Percentiles rank a stretch among this genome's conserved stretches.
These are phyloP conservation scores for Tineola bisselliella DNA, from an alignment of 2,888 invertebrate species.

Conservation along the genomic window DNA sequence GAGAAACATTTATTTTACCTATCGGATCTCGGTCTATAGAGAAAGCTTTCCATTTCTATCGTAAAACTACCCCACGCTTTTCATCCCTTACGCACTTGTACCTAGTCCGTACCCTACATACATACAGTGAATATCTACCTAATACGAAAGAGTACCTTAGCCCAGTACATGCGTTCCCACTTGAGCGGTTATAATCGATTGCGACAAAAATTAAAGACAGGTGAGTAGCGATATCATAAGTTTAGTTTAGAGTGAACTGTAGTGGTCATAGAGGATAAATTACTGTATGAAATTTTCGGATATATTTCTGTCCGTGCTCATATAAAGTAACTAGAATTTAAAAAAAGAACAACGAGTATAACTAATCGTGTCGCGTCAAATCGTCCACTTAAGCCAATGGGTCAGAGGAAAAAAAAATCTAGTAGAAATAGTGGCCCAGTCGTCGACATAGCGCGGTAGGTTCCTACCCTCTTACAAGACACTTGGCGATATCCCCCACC, in stretches of 20 bases:
- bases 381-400: not conserved
- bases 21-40: slow-evolving; percentile 17
- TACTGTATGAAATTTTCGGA: too few relatives aligned
- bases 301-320: too few relatives aligned
- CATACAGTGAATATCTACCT: not conserved
- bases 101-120: slow-evolving; percentile 2
- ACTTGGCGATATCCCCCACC: slow-evolving; percentile 19
- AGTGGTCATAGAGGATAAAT: not conserved
- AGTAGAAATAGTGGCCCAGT: slow-evolving; percentile 1
- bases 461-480: not conserved
- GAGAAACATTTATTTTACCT: too few relatives aligned
- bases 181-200: not conserved
- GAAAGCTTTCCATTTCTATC: slow-evolving; percentile 41
- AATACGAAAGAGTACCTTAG: slow-evolving; percentile 2
- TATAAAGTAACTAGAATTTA: too few relatives aligned
- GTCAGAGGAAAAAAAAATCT: not conserved
- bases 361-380: not conserved
- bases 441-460: not conserved
- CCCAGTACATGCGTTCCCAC: not conserved
- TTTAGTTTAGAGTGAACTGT: too few relatives aligned
- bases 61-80: slow-evolving; percentile 48
- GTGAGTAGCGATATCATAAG: not conserved
- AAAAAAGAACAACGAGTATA: too few relatives aligned
- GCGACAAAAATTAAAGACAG: not conserved
- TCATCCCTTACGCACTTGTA: slow-evolving; percentile 31